Evolutionary conservation across 1,140 invertebrate genomes (phyloP).

Genomic region (Ladona fulva): DNA sequence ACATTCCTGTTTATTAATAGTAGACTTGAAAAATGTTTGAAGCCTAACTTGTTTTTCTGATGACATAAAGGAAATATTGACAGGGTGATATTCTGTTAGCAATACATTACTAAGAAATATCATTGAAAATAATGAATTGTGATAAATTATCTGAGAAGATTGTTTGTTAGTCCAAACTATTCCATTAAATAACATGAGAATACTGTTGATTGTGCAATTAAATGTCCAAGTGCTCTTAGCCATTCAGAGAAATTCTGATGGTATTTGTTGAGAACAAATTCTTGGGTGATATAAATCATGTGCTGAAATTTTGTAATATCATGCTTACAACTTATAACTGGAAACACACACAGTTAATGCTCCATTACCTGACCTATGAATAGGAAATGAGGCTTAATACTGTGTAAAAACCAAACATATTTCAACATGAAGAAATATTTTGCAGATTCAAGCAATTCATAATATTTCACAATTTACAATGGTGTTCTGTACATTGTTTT

Average conservation of each 20-base stretch:
- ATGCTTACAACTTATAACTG: background rate
- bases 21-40: background rate
- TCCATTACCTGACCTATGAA: too few species aligned
- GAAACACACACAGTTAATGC: too few species aligned
- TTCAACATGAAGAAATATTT: too few species aligned
- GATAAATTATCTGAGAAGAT: background rate
- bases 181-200: background rate
- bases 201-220: background rate
- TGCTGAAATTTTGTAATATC: background rate
- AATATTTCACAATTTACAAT: too few species aligned
- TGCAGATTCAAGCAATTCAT: too few species aligned
- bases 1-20: background rate
- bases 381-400: too few species aligned
- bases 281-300: background rate
- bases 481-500: too few species aligned
- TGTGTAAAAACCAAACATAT: too few species aligned
- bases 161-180: background rate
- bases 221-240: slow-evolving; percentile 4
- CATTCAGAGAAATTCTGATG: background rate
- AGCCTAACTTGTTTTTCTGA: background rate
- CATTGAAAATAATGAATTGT: background rate
- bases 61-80: slow-evolving; percentile 1
- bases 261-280: background rate
- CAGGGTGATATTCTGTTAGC: slow-evolving; percentile 8
- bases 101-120: background rate